A percentile compares a stretch with the other conserved stretches of the same genome.
Evolutionary conservation across 2,113 vertebrate genomes (phyloP).

Genomic region (Guaruba guarouba): DNA sequence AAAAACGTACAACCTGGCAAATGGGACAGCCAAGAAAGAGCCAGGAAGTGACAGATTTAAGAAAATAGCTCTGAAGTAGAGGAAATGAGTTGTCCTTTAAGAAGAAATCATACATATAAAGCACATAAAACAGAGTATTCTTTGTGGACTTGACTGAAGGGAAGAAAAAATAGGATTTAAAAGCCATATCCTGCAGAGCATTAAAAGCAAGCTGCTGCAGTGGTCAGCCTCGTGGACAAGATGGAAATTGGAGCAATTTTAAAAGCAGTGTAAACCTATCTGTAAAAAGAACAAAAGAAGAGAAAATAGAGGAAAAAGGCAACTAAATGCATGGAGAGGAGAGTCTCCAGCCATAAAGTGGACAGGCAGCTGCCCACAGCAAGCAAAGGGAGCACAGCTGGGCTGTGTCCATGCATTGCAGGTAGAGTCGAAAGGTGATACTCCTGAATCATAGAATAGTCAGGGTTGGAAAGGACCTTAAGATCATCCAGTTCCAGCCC

Average conservation of each 20-base stretch:
- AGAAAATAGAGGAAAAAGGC: not conserved
- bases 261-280: not conserved
- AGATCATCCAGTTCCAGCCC: no score
- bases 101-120: slow-evolving; percentile 40
- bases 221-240: not conserved
- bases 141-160: slow-evolving; percentile 47
- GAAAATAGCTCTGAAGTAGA: slow-evolving; percentile 59
- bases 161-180: not conserved
- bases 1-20: slow-evolving; percentile 47
- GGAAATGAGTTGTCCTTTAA: slow-evolving; percentile 61
- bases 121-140: slow-evolving; percentile 43
- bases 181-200: not conserved
- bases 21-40: slow-evolving; percentile 37
- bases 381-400: not conserved
- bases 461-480: no score
- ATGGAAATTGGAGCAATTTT: not conserved
- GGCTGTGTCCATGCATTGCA: not conserved
- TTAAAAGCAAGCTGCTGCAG: not conserved
- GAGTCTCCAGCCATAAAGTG: not conserved
- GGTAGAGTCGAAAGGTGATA: not conserved
- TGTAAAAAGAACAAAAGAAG: not conserved
- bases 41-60: slow-evolving; percentile 60
- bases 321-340: not conserved
- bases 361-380: fast-evolving
- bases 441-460: no score